Evolutionary conservation across 2,888 invertebrate genomes (phyloP).

Genomic region (Peribatodes rhomboidaria): DNA sequence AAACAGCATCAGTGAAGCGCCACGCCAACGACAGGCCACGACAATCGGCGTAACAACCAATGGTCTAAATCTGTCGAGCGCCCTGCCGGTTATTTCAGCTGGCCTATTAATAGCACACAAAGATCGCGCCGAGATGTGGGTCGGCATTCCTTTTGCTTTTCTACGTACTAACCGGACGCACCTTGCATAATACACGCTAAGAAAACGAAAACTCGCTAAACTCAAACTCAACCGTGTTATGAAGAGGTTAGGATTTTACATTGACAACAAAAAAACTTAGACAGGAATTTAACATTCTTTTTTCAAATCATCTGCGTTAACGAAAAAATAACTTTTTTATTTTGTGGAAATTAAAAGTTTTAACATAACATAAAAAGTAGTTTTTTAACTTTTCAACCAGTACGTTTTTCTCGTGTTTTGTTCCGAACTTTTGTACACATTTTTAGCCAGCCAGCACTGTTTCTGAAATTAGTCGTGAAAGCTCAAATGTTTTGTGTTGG

Average conservation of each 20-base stretch:
- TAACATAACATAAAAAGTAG: background rate
- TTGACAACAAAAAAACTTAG: no score
- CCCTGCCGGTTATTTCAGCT: slow-evolving; percentile 80
- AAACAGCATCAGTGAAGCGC: slow-evolving; percentile 52
- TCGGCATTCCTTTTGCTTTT: slow-evolving; percentile 71
- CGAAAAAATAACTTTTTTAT: no score
- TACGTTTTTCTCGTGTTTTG: background rate
- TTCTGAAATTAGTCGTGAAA: background rate
- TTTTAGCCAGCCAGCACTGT: background rate
- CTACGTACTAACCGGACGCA: slow-evolving; percentile 51
- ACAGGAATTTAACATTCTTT: no score
- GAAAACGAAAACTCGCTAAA: background rate
- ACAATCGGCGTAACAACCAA: slow-evolving; percentile 56
- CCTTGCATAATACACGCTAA: slow-evolving; percentile 56
- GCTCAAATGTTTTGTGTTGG: background rate
- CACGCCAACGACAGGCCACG: slow-evolving; percentile 52
- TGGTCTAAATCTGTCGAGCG: slow-evolving; percentile 71
- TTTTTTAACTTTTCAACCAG: background rate
- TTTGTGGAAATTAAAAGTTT: background rate
- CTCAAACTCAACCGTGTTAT: background rate
- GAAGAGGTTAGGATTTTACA: no score
- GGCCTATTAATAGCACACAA: slow-evolving; percentile 70
- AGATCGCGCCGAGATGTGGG: slow-evolving; percentile 71
- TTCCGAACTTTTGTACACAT: background rate
- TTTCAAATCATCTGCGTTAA: background rate